These are phyloP conservation scores for Drosophila fulvimacula DNA, from an alignment of 2,888 invertebrate species.

Conservation along the genomic window DNA sequence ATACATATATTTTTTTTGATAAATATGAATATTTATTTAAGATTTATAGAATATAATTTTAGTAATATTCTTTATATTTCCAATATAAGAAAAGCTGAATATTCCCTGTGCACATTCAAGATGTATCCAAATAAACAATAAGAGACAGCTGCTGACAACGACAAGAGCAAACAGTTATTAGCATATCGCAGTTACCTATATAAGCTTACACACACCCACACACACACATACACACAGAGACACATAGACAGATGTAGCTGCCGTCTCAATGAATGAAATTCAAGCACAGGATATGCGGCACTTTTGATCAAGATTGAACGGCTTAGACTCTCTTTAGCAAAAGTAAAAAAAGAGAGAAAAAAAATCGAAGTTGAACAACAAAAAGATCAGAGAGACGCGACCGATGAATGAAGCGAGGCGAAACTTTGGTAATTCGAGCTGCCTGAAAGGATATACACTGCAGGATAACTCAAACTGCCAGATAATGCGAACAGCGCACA, in stretches of 20 bases:
- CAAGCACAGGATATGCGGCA: constrained; percentile 78
- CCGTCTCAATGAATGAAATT: constrained; percentile 73
- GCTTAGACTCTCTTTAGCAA: constrained; percentile 12
- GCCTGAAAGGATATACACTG: constrained; percentile 63
- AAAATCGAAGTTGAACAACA: constrained; percentile 50
- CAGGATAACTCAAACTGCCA: constrained; percentile 38
- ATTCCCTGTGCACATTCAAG: not conserved
- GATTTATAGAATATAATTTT: no score
- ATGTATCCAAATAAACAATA: not conserved
- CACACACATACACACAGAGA: not conserved
- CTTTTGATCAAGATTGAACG: constrained; percentile 60
- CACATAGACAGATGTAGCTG: constrained; percentile 19
- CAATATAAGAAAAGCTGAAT: not conserved
- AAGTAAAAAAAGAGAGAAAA: not conserved
- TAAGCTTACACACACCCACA: constrained; percentile 38
- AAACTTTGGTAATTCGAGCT: constrained; percentile 60
- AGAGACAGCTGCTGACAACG: constrained; percentile 17
- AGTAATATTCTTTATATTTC: not conserved
- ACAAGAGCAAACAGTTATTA: constrained; percentile 54
- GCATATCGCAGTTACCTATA: constrained; percentile 36
- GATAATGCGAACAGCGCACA: constrained; percentile 2
- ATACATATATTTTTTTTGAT: no score
- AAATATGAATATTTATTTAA: no score
- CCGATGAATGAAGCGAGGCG: constrained; percentile 50
- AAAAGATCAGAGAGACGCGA: constrained; percentile 58